Conservation (phyloP, 2,888 invertebrate genomes). For the Epirrhoe tristata region DNA sequence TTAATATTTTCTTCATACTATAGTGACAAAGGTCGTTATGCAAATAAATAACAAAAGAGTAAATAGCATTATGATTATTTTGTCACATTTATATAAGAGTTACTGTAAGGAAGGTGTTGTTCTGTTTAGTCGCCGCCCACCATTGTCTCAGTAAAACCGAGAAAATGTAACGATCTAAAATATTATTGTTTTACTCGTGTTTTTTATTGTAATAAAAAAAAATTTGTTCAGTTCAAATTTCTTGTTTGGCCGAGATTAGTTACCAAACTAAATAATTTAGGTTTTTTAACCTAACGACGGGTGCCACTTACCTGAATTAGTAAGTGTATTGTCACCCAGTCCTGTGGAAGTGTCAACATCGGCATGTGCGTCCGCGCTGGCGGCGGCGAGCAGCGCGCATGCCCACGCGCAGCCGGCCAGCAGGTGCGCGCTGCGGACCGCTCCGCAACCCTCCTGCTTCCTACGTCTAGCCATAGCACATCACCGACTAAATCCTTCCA, state of each 20-base stretch:
- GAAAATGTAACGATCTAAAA: constrained; percentile 25
- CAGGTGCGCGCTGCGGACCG: constrained; percentile 54
- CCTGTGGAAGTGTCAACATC: constrained; percentile 82
- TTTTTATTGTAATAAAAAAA: background rate
- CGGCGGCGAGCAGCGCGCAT: constrained; percentile 68
- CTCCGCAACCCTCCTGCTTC: constrained; percentile 50
- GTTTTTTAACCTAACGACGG: background rate
- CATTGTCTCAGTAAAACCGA: constrained; percentile 50
- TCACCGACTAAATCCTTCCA: constrained; percentile 64
- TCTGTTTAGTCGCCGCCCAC: constrained; percentile 79
- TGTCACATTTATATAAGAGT: constrained; percentile 42
- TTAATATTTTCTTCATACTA: too few relatives aligned
- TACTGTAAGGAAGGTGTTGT: constrained; percentile 73
- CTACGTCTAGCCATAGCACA: constrained; percentile 78
- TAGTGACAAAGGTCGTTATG: too few relatives aligned
- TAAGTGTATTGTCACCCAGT: constrained; percentile 77
- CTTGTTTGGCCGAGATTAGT: background rate
- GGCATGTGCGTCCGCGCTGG: constrained; percentile 64
- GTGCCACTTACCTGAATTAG: constrained; percentile 72
- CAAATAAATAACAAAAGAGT: background rate
- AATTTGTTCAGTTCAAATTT: background rate
- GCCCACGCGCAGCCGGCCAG: constrained; percentile 75
- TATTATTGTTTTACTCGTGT: background rate
- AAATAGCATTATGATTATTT: constrained; percentile 27
- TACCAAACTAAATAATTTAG: background rate